Evolutionary conservation across 2,113 vertebrate species (phyloP), one percentile per base, ranked within the genome.

Genomic region (Panurus biarmicus): DNA sequence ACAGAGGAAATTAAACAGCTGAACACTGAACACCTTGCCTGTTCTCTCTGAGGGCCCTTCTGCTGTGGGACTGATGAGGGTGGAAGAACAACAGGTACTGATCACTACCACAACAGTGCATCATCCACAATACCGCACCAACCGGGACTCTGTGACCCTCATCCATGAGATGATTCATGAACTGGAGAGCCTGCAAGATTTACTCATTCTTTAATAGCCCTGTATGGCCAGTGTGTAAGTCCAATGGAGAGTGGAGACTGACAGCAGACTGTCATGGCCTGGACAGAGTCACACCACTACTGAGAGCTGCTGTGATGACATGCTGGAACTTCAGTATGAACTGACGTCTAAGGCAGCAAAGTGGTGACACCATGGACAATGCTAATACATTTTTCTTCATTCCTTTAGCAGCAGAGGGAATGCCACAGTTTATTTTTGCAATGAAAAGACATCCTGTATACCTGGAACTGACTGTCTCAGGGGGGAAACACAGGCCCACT

Each of bases 71-170:
- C 66, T 29, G 14, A 5, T 22, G 66, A 36, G 3, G 35, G 14
- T 38, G 4, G 13, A 69, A 38, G 66, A 69, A 16, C 19, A 38
- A 36, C 24, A 69, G 25, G 7, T 69, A 50, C 13, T 1, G 3
- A 50, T 36, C 25, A 29, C 19, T 29, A 22, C n/a, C 12, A 50
- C 19, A 69, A 16, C n/a, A 38, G n/a, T 12, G 7, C 66, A 69
- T 22, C 6, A 8, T 36, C n/a, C 50, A 50, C 26, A 69, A 28
- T 29, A 50, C 19, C 1, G 0, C 19, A 15, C 25, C 19, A 38
- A 22, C 47, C 2, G 1, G 18, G 19, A 36, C 19, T 50, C 25
- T 2, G 5, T 28, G n/a, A 36, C 13, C 14, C 45, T 2, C n/a
- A 36, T 69, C 19, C 47, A 69, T 69, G n/a, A 67, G n/a, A 50